phyloP scores from a whole-genome alignment of 2,113 vertebrate genomes.

The Brienomyrus brachyistius region DNA sequence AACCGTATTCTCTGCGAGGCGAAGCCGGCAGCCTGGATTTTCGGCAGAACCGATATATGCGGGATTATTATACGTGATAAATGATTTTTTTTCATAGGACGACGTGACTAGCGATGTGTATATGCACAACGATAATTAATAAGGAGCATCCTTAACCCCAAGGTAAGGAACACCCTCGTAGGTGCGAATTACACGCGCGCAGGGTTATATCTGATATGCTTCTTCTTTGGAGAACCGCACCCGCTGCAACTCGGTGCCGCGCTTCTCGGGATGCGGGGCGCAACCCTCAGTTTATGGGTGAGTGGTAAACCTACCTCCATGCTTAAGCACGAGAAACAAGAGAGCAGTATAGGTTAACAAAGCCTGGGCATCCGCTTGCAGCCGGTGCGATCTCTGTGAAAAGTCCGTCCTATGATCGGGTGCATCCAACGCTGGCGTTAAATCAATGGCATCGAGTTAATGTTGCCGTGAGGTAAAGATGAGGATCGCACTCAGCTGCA shows the following conservation, averaged over 20 bases:
- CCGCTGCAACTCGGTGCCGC: background rate
- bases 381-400: background rate
- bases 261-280: background rate
- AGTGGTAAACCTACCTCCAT: background rate
- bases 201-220: background rate
- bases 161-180: conserved; percentile 45
- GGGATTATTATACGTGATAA: conserved; percentile 50
- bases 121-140: conserved; percentile 35
- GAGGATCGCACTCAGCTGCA: background rate
- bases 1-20: conserved; percentile 19
- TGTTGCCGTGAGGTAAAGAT: background rate
- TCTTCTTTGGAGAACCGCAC: background rate
- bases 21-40: conserved; percentile 45
- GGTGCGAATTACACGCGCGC: background rate
- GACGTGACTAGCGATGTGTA: conserved; percentile 51
- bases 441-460: background rate
- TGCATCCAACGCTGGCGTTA: background rate
- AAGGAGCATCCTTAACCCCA: conserved; percentile 42
- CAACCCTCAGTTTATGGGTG: background rate
- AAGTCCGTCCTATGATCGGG: background rate
- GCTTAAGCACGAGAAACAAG: background rate
- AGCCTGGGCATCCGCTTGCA: background rate
- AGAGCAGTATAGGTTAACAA: background rate
- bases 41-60: conserved; percentile 42
- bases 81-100: conserved; percentile 41